A percentile compares a stretch with the other conserved stretches of the same genome.
These are phyloP conservation scores for Oreochromis niloticus DNA, from an alignment of 2,113 vertebrate genomes.

Conservation along the genomic window DNA sequence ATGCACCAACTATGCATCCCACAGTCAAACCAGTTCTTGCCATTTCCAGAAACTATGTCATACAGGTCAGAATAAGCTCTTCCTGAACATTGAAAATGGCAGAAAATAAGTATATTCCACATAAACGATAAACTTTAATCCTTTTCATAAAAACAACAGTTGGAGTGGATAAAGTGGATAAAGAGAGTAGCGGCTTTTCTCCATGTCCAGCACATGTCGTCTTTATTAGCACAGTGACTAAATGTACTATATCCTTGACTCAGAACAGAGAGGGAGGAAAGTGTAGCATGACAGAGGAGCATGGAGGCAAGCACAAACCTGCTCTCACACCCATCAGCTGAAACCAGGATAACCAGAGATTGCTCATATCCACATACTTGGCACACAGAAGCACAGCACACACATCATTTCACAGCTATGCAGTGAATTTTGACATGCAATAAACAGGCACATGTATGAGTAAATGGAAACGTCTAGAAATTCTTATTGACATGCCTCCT, in stretches of 20 bases:
- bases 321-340: slow-evolving; percentile 14
- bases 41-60: not conserved
- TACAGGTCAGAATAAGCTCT: not conserved
- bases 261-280: not conserved
- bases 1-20: not conserved
- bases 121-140: not conserved
- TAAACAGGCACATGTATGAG: not conserved
- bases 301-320: slow-evolving; percentile 49
- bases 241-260: not conserved
- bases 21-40: not conserved
- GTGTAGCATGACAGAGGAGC: slow-evolving; percentile 23
- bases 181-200: slow-evolving; percentile 1
- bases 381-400: not conserved
- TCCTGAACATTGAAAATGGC: not conserved
- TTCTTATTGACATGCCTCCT: not conserved
- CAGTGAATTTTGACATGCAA: not conserved
- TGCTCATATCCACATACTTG: not conserved
- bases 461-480: not conserved
- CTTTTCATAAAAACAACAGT: not conserved
- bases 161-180: not conserved
- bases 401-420: not conserved
- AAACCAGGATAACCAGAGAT: slow-evolving; percentile 37
- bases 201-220: not conserved
- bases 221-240: not conserved
- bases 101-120: not conserved